Conservation (phyloP, 2,797 vertebrate species). For the Ara ararauna region DNA sequence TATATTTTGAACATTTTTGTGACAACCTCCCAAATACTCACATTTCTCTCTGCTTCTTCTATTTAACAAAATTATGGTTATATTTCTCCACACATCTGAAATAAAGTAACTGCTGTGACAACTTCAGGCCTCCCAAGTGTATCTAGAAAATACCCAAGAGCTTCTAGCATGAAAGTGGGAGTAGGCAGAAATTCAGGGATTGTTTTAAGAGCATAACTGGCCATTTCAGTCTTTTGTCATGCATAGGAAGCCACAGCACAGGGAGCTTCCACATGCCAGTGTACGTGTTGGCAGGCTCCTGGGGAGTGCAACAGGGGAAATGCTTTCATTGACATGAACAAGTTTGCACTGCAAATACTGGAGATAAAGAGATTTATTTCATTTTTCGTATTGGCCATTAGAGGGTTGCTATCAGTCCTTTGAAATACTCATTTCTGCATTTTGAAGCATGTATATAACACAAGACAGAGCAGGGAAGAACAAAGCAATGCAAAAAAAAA, state of each 20-base stretch:
- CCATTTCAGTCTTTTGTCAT: neutral
- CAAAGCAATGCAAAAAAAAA: neutral
- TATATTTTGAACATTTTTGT: neutral
- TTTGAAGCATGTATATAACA: neutral
- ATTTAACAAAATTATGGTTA: neutral
- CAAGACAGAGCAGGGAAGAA: neutral
- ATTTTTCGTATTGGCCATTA: neutral
- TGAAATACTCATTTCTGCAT: neutral
- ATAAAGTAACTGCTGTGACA: neutral
- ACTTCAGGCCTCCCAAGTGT: neutral
- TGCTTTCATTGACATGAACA: neutral
- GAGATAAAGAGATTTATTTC: neutral
- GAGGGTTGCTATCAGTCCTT: neutral
- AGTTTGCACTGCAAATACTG: neutral
- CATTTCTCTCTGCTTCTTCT: neutral
- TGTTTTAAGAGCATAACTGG: neutral
- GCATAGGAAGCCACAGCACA: neutral
- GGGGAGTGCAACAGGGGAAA: neutral
- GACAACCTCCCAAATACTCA: neutral
- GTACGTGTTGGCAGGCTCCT: neutral
- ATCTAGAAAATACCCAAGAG: neutral
- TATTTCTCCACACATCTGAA: neutral
- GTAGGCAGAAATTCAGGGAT: neutral
- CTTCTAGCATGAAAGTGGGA: neutral
- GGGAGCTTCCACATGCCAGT: neutral